phyloP scores from a whole-genome alignment of 1,140 invertebrate species.

The Anadara kagoshimensis region DNA sequence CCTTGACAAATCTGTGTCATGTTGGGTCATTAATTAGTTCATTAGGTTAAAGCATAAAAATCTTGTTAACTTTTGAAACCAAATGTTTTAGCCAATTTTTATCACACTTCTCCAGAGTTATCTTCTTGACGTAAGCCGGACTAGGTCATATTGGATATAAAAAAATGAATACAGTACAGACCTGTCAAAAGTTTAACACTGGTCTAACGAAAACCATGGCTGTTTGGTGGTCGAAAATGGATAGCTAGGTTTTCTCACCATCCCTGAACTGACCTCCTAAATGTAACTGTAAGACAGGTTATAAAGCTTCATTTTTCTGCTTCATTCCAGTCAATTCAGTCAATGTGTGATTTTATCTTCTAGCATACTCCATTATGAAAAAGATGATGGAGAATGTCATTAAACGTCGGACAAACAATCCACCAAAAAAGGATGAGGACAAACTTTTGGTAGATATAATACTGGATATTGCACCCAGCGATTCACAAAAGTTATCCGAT shows the following conservation, averaged over 20 bases:
- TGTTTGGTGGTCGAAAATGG: too few species aligned
- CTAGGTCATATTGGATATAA: too few species aligned
- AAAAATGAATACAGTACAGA: too few species aligned
- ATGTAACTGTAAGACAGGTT: neutral
- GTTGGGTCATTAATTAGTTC: too few species aligned
- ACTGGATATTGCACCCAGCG: constrained; percentile 40
- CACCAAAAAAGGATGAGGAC: constrained; percentile 27
- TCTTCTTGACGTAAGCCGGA: neutral
- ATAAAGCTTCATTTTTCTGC: neutral
- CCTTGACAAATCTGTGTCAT: too few species aligned
- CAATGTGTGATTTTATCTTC: constrained; percentile 12
- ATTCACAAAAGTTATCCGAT: constrained; percentile 44
- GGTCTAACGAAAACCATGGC: too few species aligned
- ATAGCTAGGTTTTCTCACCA: neutral
- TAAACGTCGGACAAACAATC: constrained; percentile 37
- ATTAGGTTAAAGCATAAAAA: too few species aligned
- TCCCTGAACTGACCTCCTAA: neutral
- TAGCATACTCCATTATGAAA: constrained; percentile 30
- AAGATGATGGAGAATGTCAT: constrained; percentile 32
- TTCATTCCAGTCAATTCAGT: neutral
- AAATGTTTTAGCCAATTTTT: neutral
- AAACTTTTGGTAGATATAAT: constrained; percentile 55
- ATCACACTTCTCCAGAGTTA: neutral
- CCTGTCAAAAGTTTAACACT: too few species aligned
- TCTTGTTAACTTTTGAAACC: neutral